Evolutionary conservation across 2,888 invertebrate genomes (phyloP), one percentile per base, ranked within the genome.

Genomic region (Proisotoma minuta): DNA sequence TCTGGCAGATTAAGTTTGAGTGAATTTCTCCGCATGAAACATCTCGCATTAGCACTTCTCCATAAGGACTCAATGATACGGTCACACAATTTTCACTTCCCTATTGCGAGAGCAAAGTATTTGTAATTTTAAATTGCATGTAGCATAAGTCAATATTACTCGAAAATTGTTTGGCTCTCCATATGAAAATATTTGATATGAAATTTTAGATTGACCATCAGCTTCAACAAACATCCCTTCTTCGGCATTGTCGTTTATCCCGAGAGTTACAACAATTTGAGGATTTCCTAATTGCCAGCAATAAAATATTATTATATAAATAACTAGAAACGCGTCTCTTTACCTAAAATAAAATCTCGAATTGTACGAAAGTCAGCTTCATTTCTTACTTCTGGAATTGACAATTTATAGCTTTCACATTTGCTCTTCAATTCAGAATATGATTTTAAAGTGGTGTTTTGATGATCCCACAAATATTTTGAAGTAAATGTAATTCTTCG

Each of bases 291-390:
- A n/a, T n/a, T n/a, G n/a, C n/a, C n/a, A n/a, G n/a, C n/a, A n/a
- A n/a, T n/a, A n/a, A n/a, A n/a, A n/a, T n/a, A n/a, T n/a, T 34
- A 15, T 10, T 34, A 34, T 15, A 34, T 34, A 34, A 34, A 34
- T 34, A 34, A 8, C n/a, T n/a, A n/a, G n/a, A n/a, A n/a, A n/a
- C n/a, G n/a, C n/a, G n/a, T n/a, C n/a, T n/a, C 34, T 12, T 10
- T 49, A 49, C 49, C 49, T 3, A 20, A 3, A 3, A 49, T 15
- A 24, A 49, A 49, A 23, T 22, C 23, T 4, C 3, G 5, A 12
- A 49, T 18, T 22, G 49, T 49, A 15, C 4, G 20, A 49, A 49
- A 49, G 15, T 49, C 49, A 15, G 49, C 49, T 49, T 49, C 49
- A 24, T 49, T 49, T 15, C 20, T 20, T 22, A 22, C 23, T 22